Conservation (phyloP, 2,797 vertebrate genomes). For the Epinephelus coioides region DNA sequence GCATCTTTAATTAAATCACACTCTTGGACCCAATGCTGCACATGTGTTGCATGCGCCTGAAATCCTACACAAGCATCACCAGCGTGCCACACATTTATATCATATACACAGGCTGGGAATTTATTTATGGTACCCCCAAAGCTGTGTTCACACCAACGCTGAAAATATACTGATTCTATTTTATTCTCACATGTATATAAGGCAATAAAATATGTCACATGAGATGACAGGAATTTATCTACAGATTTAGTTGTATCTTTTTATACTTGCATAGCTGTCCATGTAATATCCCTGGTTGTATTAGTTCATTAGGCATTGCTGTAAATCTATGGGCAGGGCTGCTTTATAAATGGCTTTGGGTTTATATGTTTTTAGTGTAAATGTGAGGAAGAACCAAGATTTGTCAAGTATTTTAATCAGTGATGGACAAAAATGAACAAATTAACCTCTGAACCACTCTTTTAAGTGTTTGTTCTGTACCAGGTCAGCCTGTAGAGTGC, state of each 20-base stretch:
- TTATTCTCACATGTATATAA: neutral
- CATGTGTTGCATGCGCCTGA: constrained; percentile 70
- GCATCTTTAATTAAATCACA: constrained; percentile 80
- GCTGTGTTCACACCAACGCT: constrained; percentile 29
- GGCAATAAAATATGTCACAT: constrained; percentile 14
- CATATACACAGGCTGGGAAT: constrained; percentile 33
- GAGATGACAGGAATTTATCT: constrained; percentile 26
- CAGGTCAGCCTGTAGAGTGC: too few species aligned
- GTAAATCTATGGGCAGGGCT: neutral
- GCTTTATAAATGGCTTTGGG: neutral
- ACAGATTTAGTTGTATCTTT: constrained; percentile 33
- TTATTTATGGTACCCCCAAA: constrained; percentile 52
- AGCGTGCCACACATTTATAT: constrained; percentile 59
- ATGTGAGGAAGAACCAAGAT: neutral
- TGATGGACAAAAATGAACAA: too few species aligned
- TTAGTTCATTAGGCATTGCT: constrained; percentile 5
- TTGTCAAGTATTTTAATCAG: neutral
- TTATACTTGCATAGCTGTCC: neutral
- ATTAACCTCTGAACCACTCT: too few species aligned
- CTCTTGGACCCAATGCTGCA: constrained; percentile 49
- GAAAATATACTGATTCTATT: constrained; percentile 20
- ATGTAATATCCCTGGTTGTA: constrained; percentile 1
- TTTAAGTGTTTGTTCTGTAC: too few species aligned
- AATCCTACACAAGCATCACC: constrained; percentile 54
- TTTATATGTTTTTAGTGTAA: neutral